phyloP scores from a whole-genome alignment of 2,888 invertebrate species.

The Scotopteryx bipunctaria region DNA sequence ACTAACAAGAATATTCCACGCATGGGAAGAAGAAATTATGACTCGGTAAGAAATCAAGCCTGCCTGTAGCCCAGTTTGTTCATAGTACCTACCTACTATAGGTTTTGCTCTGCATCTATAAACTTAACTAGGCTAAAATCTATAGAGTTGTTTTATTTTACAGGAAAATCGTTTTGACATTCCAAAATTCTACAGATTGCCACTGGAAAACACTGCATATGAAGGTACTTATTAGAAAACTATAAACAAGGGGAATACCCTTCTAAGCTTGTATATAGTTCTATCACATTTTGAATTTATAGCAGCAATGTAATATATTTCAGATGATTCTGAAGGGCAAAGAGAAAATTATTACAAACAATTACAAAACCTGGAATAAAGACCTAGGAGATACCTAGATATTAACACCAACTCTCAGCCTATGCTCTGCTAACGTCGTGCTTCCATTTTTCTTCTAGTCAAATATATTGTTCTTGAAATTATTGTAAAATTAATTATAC shows the following conservation, averaged over 20 bases:
- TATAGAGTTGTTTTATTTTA: conserved; percentile 36
- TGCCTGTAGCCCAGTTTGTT: background rate
- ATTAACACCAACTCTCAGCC: background rate
- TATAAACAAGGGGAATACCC: too few relatives aligned
- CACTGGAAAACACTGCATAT: conserved; percentile 53
- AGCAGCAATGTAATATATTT: background rate
- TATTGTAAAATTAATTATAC: too few relatives aligned
- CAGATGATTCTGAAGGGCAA: conserved; percentile 32
- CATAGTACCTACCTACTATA: too few relatives aligned
- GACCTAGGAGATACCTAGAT: conserved; percentile 11
- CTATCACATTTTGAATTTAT: background rate
- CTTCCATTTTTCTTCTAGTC: conserved; percentile 20
- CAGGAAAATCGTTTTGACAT: conserved; percentile 74
- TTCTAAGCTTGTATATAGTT: too few relatives aligned
- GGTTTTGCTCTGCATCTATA: background rate
- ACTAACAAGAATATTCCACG: conserved; percentile 76
- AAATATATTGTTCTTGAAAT: conserved; percentile 2
- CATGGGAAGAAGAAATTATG: conserved; percentile 75
- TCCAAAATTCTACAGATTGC: conserved; percentile 67
- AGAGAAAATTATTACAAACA: conserved; percentile 54
- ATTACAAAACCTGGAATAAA: conserved; percentile 54
- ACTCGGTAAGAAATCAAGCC: conserved; percentile 61
- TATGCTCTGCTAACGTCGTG: background rate
- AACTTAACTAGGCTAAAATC: background rate
- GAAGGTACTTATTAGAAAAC: conserved; percentile 49